A percentile compares a stretch with the other conserved stretches of the same genome.
These are phyloP conservation scores for Nothoprocta perdicaria DNA, from an alignment of 2,113 vertebrate species.

Conservation along the genomic window DNA sequence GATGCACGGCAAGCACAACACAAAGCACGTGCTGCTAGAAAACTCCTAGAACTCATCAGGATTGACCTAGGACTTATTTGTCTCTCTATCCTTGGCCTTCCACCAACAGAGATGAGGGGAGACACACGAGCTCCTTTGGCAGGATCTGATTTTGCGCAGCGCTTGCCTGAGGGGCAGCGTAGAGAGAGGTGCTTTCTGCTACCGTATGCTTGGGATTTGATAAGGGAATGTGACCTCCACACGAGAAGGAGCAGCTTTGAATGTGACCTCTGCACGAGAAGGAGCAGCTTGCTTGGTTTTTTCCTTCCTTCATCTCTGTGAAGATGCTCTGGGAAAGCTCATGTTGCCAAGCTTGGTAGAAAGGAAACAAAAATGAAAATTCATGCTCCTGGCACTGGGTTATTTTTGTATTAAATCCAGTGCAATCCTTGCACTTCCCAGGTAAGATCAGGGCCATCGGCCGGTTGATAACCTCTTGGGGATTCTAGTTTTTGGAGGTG, in stretches of 20 bases:
- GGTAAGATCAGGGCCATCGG: background rate
- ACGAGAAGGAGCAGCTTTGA: background rate
- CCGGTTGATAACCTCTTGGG: background rate
- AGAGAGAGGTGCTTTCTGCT: background rate
- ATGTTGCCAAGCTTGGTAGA: background rate
- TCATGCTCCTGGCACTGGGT: background rate
- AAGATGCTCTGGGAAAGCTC: background rate
- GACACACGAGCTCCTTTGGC: background rate
- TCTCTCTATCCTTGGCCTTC: background rate
- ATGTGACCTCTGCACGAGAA: too few species aligned
- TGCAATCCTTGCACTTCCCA: background rate
- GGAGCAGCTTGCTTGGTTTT: background rate
- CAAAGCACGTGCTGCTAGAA: background rate
- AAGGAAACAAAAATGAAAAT: background rate
- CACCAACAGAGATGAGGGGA: rapidly evolving
- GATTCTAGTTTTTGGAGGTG: background rate
- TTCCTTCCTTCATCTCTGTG: background rate
- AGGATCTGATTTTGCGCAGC: background rate
- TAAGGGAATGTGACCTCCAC: too few species aligned
- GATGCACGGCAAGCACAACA: background rate
- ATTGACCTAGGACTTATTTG: background rate
- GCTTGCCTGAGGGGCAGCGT: rapidly evolving
- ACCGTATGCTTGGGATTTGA: background rate
- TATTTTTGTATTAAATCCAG: background rate
- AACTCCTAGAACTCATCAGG: background rate